These are phyloP conservation scores for Oxytorus armatus DNA, from an alignment of 2,888 invertebrate species.

Conservation along the genomic window DNA sequence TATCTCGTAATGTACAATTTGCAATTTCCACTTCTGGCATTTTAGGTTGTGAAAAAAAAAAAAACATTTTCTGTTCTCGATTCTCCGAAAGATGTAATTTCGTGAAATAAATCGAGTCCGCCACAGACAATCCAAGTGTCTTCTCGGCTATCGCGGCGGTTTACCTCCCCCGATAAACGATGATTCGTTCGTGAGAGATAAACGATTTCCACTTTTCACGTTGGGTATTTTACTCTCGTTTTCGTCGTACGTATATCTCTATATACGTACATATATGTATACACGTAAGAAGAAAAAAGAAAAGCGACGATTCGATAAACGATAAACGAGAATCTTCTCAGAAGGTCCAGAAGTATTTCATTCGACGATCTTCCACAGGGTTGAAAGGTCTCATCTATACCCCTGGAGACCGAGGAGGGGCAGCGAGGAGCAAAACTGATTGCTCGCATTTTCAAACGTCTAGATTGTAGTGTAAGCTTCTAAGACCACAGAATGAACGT, in stretches of 20 bases:
- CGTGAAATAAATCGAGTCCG: conserved; percentile 28
- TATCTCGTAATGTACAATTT: too few relatives aligned
- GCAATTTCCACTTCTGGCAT: background rate
- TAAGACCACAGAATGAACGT: conserved; percentile 30
- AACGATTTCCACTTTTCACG: conserved; percentile 56
- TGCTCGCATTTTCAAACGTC: conserved; percentile 61
- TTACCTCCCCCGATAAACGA: conserved; percentile 51
- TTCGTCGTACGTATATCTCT: too few relatives aligned
- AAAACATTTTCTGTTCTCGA: background rate
- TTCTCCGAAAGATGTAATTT: background rate
- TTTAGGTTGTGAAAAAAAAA: background rate
- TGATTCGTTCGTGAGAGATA: conserved; percentile 43
- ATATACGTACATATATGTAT: background rate
- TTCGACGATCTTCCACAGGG: conserved; percentile 45
- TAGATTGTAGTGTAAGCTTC: conserved; percentile 56
- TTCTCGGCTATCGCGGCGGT: conserved; percentile 31
- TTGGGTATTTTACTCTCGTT: too few relatives aligned
- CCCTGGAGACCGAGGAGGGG: conserved; percentile 31
- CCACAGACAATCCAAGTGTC: background rate
- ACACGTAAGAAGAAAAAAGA: conserved; percentile 24
- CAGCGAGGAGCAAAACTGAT: too few relatives aligned
- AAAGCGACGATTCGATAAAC: conserved; percentile 59
- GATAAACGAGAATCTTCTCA: conserved; percentile 56
- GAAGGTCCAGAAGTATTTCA: conserved; percentile 61
- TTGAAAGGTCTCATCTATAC: conserved; percentile 10